Evolutionary conservation across 2,113 vertebrate genomes (phyloP), one percentile per base, ranked within the genome.

Genomic region (Tupaia tana): DNA sequence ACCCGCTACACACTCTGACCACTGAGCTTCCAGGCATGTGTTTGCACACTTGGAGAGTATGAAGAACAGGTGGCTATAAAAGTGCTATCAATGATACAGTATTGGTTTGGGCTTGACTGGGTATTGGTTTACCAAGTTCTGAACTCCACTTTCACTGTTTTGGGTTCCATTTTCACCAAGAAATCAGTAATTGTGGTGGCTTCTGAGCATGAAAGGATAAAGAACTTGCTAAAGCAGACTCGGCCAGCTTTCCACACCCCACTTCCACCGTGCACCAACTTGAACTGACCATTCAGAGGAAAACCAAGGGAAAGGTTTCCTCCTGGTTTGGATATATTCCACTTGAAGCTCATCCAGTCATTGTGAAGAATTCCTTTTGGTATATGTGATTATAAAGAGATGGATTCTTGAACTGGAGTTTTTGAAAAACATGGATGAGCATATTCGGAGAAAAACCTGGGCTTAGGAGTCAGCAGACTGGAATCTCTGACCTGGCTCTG

Each of bases 281-380:
- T 88, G 69, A 86, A 43, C 59, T 54, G 9, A 73, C 64, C 56
- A 58, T 19, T 14, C 43, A 71, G 64, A 84, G 22, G 64, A 90
- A 91, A 88, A 82, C 9, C 12, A 61, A 89, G 18, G 11, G 52
- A n/a, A 77, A 8, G 8, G 29, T 83, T 91, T 86, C 87, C 19
- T 77, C 61, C 71, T 84, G 24, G 70, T 75, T 56, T 89, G 85
- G 80, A 86, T 3, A 61, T 56, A 64, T 85, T 87, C 89, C 82
- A 78, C 64, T 27, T 86, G 91, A 90, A 6, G n/a, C 71, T 83
- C 67, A 86, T 90, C 71, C 58, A 93, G 66, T 16, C 81, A 52
- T n/a, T 58, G 29, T 19, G 52, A 81, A 78, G 90, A 87, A 92
- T 92, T 95, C 93, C 69, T 96, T 97, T 92, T 24, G 31, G 78